Evolutionary conservation across 2,797 vertebrate species (phyloP), one percentile per base, ranked within the genome.

Genomic region (Crypturellus tataupa): DNA sequence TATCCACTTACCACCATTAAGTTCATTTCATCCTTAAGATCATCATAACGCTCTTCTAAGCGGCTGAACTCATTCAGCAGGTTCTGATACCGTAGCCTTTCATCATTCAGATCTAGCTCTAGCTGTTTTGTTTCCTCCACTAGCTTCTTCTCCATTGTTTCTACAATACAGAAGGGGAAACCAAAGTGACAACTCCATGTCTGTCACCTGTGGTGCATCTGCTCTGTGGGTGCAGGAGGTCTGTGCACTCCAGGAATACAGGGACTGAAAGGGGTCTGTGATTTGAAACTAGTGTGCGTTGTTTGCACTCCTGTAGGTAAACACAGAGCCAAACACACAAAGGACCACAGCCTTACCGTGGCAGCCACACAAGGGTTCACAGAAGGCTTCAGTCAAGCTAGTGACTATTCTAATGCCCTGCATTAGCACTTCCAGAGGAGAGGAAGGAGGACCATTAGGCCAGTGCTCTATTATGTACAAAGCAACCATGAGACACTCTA

Each of bases 21-120:
- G 46, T 97, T 98, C 98, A 99, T 98, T 87, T 98, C 98, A 76
- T 99, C 99, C 94, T 99, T 99, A 82, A 99, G 97, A 91, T 99
- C 99, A 86, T 99, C 99, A 39, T 99, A 99, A 27, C 99, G 99
- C 96, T 99, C 99, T 97, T 99, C 99, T 47, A 99, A 96, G 79
- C 99, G 98, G 92, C 98, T 99, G 97, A 99, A 99, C 95, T 99
- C 99, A 40, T 98, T 98, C 89, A 99, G 98, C 80, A 99, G 99
- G 97, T 99, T 99, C 98, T 99, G 99, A 91, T 99, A 99, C 72
- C 99, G 98, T 35, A 99, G 97, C 17, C 99, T 98, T 47, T 99
- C 99, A 88, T 99, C 99, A 47, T 99, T 99, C 97, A 99, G 97
- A 80, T 99, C 99, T 1, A 98, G 98, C 97, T 99, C 98, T 91